phyloP scores from a whole-genome alignment of 2,797 vertebrate genomes.

The Cynopterus sphinx region DNA sequence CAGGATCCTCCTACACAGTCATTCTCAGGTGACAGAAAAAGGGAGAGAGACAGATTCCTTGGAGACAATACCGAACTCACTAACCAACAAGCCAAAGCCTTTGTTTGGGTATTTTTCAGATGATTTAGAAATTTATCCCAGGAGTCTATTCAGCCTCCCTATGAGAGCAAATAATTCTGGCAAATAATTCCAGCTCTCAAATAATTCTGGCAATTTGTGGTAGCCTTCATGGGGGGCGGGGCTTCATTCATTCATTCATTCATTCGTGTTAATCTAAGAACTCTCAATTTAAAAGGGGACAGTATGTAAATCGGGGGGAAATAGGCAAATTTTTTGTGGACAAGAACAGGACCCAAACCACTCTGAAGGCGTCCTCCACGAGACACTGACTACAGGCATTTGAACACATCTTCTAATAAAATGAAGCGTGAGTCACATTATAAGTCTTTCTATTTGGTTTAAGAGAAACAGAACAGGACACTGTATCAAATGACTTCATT shows the following conservation, averaged over 20 bases:
- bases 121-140: constrained; percentile 12
- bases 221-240: neutral
- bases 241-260: neutral
- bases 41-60: constrained; percentile 33
- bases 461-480: neutral
- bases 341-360: neutral
- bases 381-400: too few relatives aligned
- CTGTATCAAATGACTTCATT: neutral
- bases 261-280: neutral
- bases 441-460: neutral
- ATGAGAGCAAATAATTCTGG: neutral
- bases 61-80: constrained; percentile 53
- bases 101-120: constrained; percentile 19
- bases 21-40: constrained; percentile 14
- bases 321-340: neutral
- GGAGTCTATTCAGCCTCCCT: neutral
- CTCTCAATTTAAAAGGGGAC: neutral
- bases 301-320: neutral
- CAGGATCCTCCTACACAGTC: constrained; percentile 55
- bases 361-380: neutral
- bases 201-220: neutral
- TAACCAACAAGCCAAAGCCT: neutral
- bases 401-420: neutral
- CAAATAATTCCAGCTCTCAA: neutral
- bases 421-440: neutral